Conservation (phyloP, 1,140 invertebrate genomes). For the Lerema accius region DNA sequence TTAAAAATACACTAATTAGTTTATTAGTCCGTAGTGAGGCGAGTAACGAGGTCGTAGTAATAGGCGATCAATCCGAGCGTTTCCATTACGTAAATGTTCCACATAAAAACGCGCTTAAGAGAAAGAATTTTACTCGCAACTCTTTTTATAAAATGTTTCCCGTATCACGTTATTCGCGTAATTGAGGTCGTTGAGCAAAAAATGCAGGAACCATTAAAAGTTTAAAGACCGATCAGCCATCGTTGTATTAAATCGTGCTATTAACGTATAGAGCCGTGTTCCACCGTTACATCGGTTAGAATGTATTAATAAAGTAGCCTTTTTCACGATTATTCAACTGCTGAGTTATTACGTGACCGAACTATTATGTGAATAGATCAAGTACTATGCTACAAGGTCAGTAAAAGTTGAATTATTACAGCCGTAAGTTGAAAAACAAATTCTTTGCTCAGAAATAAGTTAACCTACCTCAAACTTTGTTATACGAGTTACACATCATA, state of each 20-base stretch:
- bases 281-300: neutral
- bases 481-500: too few relatives aligned
- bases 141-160: slow-evolving; percentile 19
- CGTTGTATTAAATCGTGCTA: slow-evolving; percentile 20
- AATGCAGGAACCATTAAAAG: slow-evolving; percentile 29
- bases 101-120: slow-evolving; percentile 11
- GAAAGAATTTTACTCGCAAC: slow-evolving; percentile 16
- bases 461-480: too few relatives aligned
- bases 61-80: slow-evolving; percentile 4
- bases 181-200: slow-evolving; percentile 26
- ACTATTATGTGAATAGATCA: too few relatives aligned
- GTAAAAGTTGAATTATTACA: too few relatives aligned
- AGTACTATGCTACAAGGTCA: too few relatives aligned
- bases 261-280: slow-evolving; percentile 14
- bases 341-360: too few relatives aligned
- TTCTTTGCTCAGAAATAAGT: too few relatives aligned
- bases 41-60: too few relatives aligned
- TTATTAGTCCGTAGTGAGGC: too few relatives aligned
- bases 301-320: neutral
- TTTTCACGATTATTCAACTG: too few relatives aligned
- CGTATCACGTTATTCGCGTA: slow-evolving; percentile 20
- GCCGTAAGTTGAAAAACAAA: too few relatives aligned
- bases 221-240: slow-evolving; percentile 25
- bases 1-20: too few relatives aligned
- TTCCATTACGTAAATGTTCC: slow-evolving; percentile 7